Evolutionary conservation across 2,113 vertebrate species (phyloP).

Genomic region (Ochotona princeps): DNA sequence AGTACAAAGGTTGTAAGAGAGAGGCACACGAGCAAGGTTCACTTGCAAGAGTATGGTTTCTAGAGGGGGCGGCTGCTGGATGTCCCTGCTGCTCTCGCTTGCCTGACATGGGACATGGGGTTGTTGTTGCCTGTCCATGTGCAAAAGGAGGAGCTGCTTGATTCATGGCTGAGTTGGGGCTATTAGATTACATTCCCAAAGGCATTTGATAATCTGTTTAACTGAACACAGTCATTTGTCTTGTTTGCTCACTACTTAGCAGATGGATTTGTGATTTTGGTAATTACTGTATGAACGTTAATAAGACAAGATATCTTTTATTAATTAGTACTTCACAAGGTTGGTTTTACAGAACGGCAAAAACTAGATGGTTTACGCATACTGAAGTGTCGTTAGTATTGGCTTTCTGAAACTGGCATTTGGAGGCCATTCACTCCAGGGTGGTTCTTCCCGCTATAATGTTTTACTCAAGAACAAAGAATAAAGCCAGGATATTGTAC

Average conservation of each 20-base stretch:
- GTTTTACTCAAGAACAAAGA: conserved; percentile 48
- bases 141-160: conserved; percentile 84
- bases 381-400: conserved; percentile 69
- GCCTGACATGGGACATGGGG: neutral
- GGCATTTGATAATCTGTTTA: conserved; percentile 93
- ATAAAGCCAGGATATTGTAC: neutral
- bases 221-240: conserved; percentile 91
- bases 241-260: conserved; percentile 90
- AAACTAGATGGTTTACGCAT: conserved; percentile 71
- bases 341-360: conserved; percentile 81
- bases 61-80: neutral
- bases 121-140: neutral
- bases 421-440: conserved; percentile 26
- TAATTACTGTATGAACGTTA: conserved; percentile 85
- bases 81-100: neutral
- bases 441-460: neutral
- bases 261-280: conserved; percentile 86
- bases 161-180: conserved; percentile 85
- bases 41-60: neutral
- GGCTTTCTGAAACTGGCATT: conserved; percentile 57
- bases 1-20: conserved; percentile 27
- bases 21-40: neutral
- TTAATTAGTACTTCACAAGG: conserved; percentile 84
- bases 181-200: conserved; percentile 89
- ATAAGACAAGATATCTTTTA: conserved; percentile 88